Evolutionary conservation across 2,113 vertebrate genomes (phyloP).

Genomic region (Rattus rattus): DNA sequence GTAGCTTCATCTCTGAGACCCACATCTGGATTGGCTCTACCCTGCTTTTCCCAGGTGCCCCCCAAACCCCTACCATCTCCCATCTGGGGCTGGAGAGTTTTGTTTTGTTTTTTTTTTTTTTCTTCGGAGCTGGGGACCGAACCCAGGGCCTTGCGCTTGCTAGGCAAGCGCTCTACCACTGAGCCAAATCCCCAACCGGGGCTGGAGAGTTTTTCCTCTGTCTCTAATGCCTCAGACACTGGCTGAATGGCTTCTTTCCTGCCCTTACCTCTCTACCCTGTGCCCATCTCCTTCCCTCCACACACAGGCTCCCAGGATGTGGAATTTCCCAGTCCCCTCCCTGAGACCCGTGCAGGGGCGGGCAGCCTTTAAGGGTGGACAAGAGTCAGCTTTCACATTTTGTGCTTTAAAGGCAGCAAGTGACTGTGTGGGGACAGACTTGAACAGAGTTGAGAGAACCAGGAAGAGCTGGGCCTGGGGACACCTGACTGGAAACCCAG

Average conservation of each 20-base stretch:
- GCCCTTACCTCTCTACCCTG: neutral
- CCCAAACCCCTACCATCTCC: too few relatives aligned
- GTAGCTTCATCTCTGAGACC: neutral
- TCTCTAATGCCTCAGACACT: neutral
- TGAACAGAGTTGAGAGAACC: neutral
- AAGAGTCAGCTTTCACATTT: neutral
- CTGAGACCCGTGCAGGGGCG: neutral
- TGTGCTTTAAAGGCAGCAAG: neutral
- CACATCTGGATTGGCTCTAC: neutral
- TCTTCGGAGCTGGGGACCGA: too few relatives aligned
- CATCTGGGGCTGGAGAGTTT: neutral
- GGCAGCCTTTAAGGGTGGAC: neutral
- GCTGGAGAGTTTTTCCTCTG: neutral
- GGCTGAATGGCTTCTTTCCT: neutral
- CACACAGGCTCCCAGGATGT: neutral
- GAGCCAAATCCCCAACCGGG: neutral
- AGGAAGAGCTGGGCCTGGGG: neutral
- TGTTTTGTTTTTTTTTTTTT: too few relatives aligned
- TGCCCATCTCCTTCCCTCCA: neutral
- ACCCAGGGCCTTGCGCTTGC: too few relatives aligned
- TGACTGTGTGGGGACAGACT: neutral
- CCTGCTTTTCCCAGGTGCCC: neutral
- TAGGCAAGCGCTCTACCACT: too few relatives aligned
- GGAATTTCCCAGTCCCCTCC: neutral
- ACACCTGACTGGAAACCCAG: neutral